Evolutionary conservation across 2,888 invertebrate genomes (phyloP).

Genomic region (Sthenelais limicola): DNA sequence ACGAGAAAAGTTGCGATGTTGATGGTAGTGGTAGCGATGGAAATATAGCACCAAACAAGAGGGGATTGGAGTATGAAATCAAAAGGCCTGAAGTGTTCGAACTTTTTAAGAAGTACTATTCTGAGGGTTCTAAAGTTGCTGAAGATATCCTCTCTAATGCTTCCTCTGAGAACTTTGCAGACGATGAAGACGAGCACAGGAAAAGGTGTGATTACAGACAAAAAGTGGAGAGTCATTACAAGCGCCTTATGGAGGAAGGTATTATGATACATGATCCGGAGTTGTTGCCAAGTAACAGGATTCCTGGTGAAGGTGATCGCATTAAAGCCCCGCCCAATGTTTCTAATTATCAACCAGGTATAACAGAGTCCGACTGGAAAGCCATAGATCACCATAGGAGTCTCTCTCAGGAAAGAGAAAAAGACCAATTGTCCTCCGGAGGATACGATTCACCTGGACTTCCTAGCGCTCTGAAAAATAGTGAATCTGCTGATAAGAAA

Average conservation of each 20-base stretch:
- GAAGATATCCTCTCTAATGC: constrained; percentile 28
- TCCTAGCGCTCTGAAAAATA: constrained; percentile 40
- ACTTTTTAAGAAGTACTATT: constrained; percentile 40
- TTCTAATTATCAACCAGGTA: constrained; percentile 54
- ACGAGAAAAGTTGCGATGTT: no score
- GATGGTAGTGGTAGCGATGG: no score
- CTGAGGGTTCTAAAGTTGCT: constrained; percentile 22
- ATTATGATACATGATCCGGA: constrained; percentile 55
- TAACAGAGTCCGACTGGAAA: constrained; percentile 56
- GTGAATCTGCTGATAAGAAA: constrained; percentile 27
- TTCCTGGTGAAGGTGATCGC: constrained; percentile 50
- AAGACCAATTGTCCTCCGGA: constrained; percentile 27
- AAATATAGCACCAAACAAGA: background rate
- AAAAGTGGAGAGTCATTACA: constrained; percentile 56
- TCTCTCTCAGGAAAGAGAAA: constrained; percentile 55
- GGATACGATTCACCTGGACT: constrained; percentile 40
- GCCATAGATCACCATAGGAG: constrained; percentile 57
- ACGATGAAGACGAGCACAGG: constrained; percentile 58
- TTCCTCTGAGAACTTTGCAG: constrained; percentile 31
- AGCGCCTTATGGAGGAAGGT: constrained; percentile 54
- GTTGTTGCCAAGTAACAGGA: no score
- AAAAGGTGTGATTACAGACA: constrained; percentile 51
- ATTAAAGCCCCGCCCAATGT: constrained; percentile 1
- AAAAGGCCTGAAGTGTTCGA: constrained; percentile 44
- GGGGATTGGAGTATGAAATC: constrained; percentile 37